These are phyloP conservation scores for Noctua pronuba DNA, from an alignment of 2,888 invertebrate genomes.

Conservation along the genomic window DNA sequence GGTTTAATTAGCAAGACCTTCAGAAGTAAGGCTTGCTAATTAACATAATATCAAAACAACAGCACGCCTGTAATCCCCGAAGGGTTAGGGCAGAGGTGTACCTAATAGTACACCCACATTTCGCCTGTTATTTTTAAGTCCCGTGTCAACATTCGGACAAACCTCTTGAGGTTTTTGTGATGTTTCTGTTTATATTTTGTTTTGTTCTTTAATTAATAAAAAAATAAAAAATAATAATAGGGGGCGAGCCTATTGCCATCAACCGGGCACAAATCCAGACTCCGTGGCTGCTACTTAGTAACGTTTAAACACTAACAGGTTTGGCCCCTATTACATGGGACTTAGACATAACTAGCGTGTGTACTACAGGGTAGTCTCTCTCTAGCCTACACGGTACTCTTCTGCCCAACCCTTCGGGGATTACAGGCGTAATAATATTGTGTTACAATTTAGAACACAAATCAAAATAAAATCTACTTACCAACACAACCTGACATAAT, in stretches of 20 bases:
- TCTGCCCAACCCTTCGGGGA: not conserved
- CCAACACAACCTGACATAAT: slow-evolving; percentile 24
- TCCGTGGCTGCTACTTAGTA: not conserved
- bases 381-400: not conserved
- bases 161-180: too few relatives aligned
- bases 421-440: not conserved
- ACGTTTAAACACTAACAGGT: not conserved
- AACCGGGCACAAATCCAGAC: not conserved
- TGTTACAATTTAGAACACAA: not conserved
- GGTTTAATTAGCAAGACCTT: not conserved
- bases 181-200: too few relatives aligned
- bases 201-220: too few relatives aligned
- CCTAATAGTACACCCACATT: not conserved
- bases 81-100: not conserved
- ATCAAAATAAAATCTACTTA: slow-evolving; percentile 4
- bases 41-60: not conserved
- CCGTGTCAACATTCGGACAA: too few relatives aligned
- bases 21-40: too few relatives aligned
- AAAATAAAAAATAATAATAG: too few relatives aligned
- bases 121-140: too few relatives aligned
- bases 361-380: not conserved
- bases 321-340: not conserved
- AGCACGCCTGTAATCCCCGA: not conserved
- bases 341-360: not conserved
- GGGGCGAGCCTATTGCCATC: not conserved